phyloP scores from a whole-genome alignment of 2,888 invertebrate species.

The Gerosis bhagava region DNA sequence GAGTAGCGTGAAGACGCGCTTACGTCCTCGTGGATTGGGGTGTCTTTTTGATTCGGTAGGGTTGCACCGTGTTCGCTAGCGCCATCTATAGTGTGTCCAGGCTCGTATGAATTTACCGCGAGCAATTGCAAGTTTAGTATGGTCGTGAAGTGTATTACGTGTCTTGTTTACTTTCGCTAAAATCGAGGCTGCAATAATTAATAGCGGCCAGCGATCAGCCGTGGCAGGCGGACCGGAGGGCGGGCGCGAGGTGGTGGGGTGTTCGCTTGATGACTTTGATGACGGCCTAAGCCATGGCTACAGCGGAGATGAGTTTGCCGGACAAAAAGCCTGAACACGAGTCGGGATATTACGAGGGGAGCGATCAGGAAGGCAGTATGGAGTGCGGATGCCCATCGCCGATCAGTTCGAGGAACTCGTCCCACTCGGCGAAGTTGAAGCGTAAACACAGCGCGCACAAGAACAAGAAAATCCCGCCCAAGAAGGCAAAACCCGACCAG shows the following conservation, averaged over 20 bases:
- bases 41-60: constrained; percentile 49
- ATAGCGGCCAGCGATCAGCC: constrained; percentile 16
- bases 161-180: constrained; percentile 68
- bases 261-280: constrained; percentile 62
- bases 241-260: constrained; percentile 19
- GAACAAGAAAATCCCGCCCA: constrained; percentile 59
- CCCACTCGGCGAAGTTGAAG: constrained; percentile 66
- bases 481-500: constrained; percentile 57
- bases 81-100: constrained; percentile 56
- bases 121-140: constrained; percentile 54
- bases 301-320: constrained; percentile 82
- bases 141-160: constrained; percentile 60
- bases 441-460: constrained; percentile 64
- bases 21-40: constrained; percentile 33
- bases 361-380: constrained; percentile 83
- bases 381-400: constrained; percentile 77
- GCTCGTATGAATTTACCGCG: constrained; percentile 58
- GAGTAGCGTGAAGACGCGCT: constrained; percentile 36
- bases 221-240: constrained; percentile 20
- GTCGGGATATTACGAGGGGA: constrained; percentile 92
- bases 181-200: constrained; percentile 27
- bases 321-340: constrained; percentile 88
- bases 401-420: constrained; percentile 72
- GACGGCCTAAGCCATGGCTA: constrained; percentile 72
- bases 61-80: constrained; percentile 46